phyloP scores from a whole-genome alignment of 2,888 invertebrate species.

The Achlya flavicornis region DNA sequence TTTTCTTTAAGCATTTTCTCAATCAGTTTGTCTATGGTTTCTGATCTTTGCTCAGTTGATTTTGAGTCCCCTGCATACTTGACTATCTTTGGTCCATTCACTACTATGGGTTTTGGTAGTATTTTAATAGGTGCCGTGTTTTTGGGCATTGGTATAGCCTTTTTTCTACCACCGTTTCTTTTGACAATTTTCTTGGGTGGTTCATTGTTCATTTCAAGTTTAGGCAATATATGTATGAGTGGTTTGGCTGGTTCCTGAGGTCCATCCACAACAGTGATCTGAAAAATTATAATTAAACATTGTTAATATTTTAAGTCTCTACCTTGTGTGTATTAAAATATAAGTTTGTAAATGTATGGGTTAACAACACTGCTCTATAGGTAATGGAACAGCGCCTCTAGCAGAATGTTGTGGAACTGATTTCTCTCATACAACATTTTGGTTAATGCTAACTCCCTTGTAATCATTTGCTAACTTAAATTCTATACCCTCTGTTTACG shows the following conservation, averaged over 20 bases:
- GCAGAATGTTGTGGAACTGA: too few relatives aligned
- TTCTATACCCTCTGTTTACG: too few relatives aligned
- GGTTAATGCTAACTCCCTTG: too few relatives aligned
- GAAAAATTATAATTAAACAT: constrained; percentile 41
- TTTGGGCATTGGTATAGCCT: constrained; percentile 57
- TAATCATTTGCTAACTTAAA: too few relatives aligned
- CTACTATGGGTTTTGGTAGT: constrained; percentile 70
- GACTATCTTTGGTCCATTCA: constrained; percentile 67
- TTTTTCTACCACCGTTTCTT: constrained; percentile 66
- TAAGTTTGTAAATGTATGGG: too few relatives aligned
- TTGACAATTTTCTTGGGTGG: constrained; percentile 64
- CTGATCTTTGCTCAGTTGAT: constrained; percentile 59
- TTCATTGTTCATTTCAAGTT: constrained; percentile 37
- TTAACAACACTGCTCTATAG: too few relatives aligned
- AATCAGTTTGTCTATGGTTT: constrained; percentile 72
- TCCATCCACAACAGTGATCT: constrained; percentile 73
- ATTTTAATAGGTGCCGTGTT: constrained; percentile 73
- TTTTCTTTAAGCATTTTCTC: constrained; percentile 76
- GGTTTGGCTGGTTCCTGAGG: constrained; percentile 45
- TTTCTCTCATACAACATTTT: too few relatives aligned
- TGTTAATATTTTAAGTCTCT: neutral
- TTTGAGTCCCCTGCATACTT: constrained; percentile 69
- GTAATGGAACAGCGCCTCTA: too few relatives aligned
- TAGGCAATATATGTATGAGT: constrained; percentile 54
- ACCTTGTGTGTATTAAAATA: too few relatives aligned